Evolutionary conservation across 2,113 vertebrate genomes (phyloP), one percentile per base, ranked within the genome.

Genomic region (Tragelaphus strepsiceros): DNA sequence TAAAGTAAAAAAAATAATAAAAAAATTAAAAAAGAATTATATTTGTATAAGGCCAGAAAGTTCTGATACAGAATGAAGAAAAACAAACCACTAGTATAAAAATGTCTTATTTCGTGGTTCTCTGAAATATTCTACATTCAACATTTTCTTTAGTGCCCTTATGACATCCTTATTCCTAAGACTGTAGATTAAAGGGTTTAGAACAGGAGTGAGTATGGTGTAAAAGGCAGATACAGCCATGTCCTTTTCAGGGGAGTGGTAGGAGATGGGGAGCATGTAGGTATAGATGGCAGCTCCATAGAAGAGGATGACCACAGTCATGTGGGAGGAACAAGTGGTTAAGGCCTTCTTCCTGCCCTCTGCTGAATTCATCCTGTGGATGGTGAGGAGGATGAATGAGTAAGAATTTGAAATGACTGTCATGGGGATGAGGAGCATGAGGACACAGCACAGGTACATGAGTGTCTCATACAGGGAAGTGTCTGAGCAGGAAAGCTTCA

Each of bases 181-280:
- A 88, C 97, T 97, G 4, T 98, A 98, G 53, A 97, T 97, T 3
- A 96, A 46, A 32, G 96, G 96, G 13, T 92, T 97, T 13, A 97
- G 49, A 71, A 71, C n/a, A 22, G 67, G 67, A 39, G 64, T 35
- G 64, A 71, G 19, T 71, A 71, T 71, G 67, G 35, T 39, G n/a
- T 71, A 39, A 71, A 71, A 71, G 19, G 67, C 67, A 39, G 67
- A 71, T 22, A 39, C 92, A 19, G 77, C 62, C 58, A 88, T 95
- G 32, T 97, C 90, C 13, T 90, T 94, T 46, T 90, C 77, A 16
- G 54, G 43, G 2, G 62, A 84, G 43, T 97, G 74, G 26, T 85
- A 95, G 28, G 95, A 93, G 19, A 10, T 71, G n/a, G 67, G 67
- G n/a, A 71, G 67, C 67, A 71, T 71, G n/a, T 71, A 71, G 67